Evolutionary conservation across 2,888 invertebrate species (phyloP), one percentile per base, ranked within the genome.

Genomic region (Magallana nippona): DNA sequence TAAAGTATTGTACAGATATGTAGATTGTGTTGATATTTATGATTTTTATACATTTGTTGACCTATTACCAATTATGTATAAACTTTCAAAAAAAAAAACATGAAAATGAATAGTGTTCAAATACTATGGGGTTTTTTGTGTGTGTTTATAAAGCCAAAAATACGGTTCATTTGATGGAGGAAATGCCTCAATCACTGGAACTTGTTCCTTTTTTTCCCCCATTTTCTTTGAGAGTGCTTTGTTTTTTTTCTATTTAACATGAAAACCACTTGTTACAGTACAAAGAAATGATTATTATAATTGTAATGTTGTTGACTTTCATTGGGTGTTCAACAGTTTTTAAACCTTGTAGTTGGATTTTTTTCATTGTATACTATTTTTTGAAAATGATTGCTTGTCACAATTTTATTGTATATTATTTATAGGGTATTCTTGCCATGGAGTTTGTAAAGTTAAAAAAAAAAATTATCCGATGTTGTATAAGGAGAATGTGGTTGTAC

Each of bases 21-120:
- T 71, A 71, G 71, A 27, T 32, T 71, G 71, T 71, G 71, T 71
- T 71, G 27, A 71, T 71, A 71, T 71, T 71, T 71, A 71, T 71
- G 71, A 71, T 71, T 71, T n/a, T 71, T 71, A 27, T 71, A 71
- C 71, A 71, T 71, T 71, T 71, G 71, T 71, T 71, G 71, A 71
- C 13, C 13, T 71, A 71, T 71, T 71, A 71, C 71, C 71, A 71
- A 71, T 71, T 71, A 27, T 71, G 71, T 71, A 71, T 71, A 71
- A 71, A 71, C 71, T 71, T 27, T 44, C 44, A 44, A 44, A 44
- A 44, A 44, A 44, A 44, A 22, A 32, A 71, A 22, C 27, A 71
- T 71, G 71, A 71, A 44, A 8, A 71, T 27, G 27, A 10, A 71
- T 71, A 71, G 71, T 71, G 71, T 71, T 71, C 71, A 71, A 32